Conservation (phyloP, 2,888 invertebrate species). For the Melitaea athalia region DNA sequence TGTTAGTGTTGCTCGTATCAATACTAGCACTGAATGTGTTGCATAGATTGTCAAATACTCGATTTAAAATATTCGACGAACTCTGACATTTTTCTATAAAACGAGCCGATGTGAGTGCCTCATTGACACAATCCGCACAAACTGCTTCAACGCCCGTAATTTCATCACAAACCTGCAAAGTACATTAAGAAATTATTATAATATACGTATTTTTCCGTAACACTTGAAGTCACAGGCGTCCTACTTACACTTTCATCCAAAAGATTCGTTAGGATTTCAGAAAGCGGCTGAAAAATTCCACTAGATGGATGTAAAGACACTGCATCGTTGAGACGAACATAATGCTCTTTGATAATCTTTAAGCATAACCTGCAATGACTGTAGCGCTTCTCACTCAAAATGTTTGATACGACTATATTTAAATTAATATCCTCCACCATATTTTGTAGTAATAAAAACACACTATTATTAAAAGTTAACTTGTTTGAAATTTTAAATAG, state of each 20-base stretch:
- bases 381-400: slow-evolving; percentile 59
- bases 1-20: slow-evolving; percentile 44
- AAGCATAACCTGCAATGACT: slow-evolving; percentile 76
- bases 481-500: slow-evolving; percentile 15
- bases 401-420: slow-evolving; percentile 58
- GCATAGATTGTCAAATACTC: slow-evolving; percentile 55
- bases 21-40: slow-evolving; percentile 50
- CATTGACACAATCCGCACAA: slow-evolving; percentile 60
- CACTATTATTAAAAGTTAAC: slow-evolving; percentile 11
- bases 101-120: slow-evolving; percentile 49
- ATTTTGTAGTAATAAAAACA: neutral
- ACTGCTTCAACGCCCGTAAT: slow-evolving; percentile 65
- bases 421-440: slow-evolving; percentile 54
- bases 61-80: slow-evolving; percentile 53
- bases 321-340: slow-evolving; percentile 61
- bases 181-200: neutral
- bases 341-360: slow-evolving; percentile 53
- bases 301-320: slow-evolving; percentile 49
- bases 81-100: slow-evolving; percentile 57
- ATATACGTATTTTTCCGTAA: neutral
- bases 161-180: slow-evolving; percentile 58
- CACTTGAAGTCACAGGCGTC: neutral
- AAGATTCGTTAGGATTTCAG: slow-evolving; percentile 52
- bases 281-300: slow-evolving; percentile 46
- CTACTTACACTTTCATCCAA: slow-evolving; percentile 55